Base-by-base conservation (phyloP, 2,888 invertebrate species). In the Cephus rjabovi region DNA sequence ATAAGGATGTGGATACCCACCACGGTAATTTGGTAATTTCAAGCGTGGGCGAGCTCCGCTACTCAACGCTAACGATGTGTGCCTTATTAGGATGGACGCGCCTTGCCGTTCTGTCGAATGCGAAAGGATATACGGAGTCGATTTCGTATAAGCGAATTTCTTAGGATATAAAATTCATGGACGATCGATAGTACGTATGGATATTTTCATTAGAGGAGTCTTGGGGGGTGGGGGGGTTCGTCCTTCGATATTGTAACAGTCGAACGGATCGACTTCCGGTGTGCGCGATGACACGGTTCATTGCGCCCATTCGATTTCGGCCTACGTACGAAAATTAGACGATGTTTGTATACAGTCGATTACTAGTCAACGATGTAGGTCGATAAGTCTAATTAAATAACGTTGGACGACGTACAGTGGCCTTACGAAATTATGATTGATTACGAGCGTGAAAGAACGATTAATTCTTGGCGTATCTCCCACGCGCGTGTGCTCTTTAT, bases 11-110 rank as follows among this genome's bases (percentile, higher is more conserved):
- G 71, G 75, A 34, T 37, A 74, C 56, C 75, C 75, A 31, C 35
- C 69, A 71, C 37, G 69, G 78, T 81, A 80, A 81, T 81, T 81
- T 80, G 80, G 80, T 80, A 80, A 81, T 81, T 80, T 81, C 76
- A 75, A 69, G 80, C 79, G 81, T 81, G 79, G 76, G 77, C 69
- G 71, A 34, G 71, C 31, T 23, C 9, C 31, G 79, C 79, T 34
- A 40, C 79, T 75, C 77, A 73, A 74, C 77, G 74, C 75, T 80
- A 80, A 80, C 79, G 79, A 77, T 73, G 76, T 76, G 75, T 73
- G 76, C 78, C 80, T 79, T 79, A 79, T 80, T 81, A 77, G 79
- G 79, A 76, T 56, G 74, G 77, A 78, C 80, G 74, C 31, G 40
- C 68, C 70, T 68, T 71, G 71, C 56, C 23, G 23, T 56, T 56